Conservation (phyloP, 2,797 vertebrate genomes). For the Taeniopygia guttata region DNA sequence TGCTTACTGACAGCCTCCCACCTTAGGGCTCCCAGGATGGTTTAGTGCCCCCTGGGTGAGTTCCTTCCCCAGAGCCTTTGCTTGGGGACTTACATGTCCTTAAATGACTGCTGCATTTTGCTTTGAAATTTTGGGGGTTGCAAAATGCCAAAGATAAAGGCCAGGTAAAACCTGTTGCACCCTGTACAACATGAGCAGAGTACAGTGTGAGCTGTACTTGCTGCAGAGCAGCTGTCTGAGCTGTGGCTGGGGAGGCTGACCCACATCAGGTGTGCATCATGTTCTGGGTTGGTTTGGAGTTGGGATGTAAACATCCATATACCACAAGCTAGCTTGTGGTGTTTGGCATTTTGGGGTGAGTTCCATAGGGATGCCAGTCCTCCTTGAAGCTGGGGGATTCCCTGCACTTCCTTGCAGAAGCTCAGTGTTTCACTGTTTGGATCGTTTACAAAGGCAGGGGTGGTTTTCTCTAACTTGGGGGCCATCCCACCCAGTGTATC, state of each 20-base stretch:
- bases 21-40: background rate
- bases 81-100: background rate
- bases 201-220: background rate
- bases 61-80: background rate
- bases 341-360: background rate
- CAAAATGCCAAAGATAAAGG: background rate
- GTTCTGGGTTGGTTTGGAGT: background rate
- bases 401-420: background rate
- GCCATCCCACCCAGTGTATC: background rate
- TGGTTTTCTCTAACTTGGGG: background rate
- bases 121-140: background rate
- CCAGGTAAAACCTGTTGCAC: background rate
- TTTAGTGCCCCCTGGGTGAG: background rate
- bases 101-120: background rate
- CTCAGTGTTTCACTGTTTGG: background rate
- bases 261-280: background rate
- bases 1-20: background rate
- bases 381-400: background rate
- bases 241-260: background rate
- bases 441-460: background rate
- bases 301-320: background rate
- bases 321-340: background rate
- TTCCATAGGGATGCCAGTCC: accelerated
- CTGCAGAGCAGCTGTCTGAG: background rate
- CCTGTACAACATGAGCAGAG: background rate